phyloP scores from a whole-genome alignment of 1,140 invertebrate species.

The Rhyzopertha dominica region DNA sequence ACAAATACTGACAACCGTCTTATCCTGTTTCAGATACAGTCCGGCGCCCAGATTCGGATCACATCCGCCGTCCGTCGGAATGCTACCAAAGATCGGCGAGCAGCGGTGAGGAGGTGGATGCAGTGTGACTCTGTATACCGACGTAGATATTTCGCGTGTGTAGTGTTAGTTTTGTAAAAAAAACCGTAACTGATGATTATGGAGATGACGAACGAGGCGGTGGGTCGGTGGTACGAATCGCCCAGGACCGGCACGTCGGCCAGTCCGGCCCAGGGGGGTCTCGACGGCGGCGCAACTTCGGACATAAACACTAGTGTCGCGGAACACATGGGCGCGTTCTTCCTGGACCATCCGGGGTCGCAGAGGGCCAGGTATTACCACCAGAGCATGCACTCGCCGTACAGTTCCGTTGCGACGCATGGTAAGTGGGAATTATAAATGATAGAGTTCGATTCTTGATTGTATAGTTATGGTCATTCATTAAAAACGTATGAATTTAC shows the following conservation, averaged over 20 bases:
- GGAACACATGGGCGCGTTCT: slow-evolving; percentile 45
- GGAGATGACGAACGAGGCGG: slow-evolving; percentile 46
- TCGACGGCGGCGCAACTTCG: slow-evolving; percentile 30
- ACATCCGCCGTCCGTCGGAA: no score
- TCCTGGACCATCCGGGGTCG: slow-evolving; percentile 42
- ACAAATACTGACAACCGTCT: no score
- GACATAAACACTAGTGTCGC: slow-evolving; percentile 44
- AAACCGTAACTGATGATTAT: slow-evolving; percentile 44
- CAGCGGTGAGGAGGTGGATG: no score
- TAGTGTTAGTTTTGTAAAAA: slow-evolving; percentile 25
- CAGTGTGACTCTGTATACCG: no score
- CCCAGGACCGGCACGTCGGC: slow-evolving; percentile 43
- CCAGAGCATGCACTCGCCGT: slow-evolving; percentile 46
- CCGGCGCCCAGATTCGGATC: no score
- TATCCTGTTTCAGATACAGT: no score
- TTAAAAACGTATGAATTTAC: no score
- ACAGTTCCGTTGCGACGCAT: slow-evolving; percentile 42
- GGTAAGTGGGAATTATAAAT: slow-evolving; percentile 43
- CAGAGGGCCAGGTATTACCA: slow-evolving; percentile 44
- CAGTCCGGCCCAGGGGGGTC: slow-evolving; percentile 40
- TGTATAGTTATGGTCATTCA: no score
- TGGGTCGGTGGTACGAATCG: slow-evolving; percentile 44
- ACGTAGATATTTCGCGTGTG: slow-evolving; percentile 34
- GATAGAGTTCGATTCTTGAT: no score
- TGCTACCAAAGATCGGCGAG: no score